Evolutionary conservation across 2,797 vertebrate species (phyloP), one percentile per base, ranked within the genome.

Genomic region (Mycteria americana): DNA sequence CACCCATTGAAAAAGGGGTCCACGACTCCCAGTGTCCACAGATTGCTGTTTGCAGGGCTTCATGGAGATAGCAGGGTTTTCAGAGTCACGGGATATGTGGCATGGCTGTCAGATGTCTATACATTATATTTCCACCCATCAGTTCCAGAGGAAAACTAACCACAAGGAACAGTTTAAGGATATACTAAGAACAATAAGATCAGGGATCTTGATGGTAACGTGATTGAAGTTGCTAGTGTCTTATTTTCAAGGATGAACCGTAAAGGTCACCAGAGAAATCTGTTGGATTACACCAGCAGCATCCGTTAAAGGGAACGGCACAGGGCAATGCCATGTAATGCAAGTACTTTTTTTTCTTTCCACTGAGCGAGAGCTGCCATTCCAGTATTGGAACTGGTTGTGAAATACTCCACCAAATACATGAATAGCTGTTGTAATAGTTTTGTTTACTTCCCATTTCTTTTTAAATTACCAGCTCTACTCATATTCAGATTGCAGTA

Each of bases 401-500:
- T 89, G 93, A 97, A 97, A 96, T 51, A 83, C n/a, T 63, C 48
- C 46, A 90, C 57, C 72, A 70, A 92, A 63, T 37, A 92, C 41
- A 91, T 11, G 13, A 75, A 82, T 41, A 92, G 67, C 75, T 96
- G 85, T 72, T 95, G 65, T 59, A 96, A 97, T n/a, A 88, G 35
- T 9, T 92, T 65, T 89, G 84, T 90, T 98, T 83, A 93, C 68
- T 97, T 97, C 96, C 86, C 41, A 78, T 78, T 97, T 92, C 85
- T 80, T 91, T 92, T 48, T 46, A 76, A 77, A 75, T 88, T 72
- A 95, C 27, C 80, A 95, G n/a, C 33, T 78, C 37, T 48, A 19
- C 41, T 95, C 4, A 0, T 21, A 43, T 43, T 80, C 4, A 13
- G 19, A 37, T 15, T 54, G 43, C 62, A 88, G 24, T 28, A 75